Conservation (phyloP, 2,888 invertebrate genomes). For the Arrhopalites spinosus region DNA sequence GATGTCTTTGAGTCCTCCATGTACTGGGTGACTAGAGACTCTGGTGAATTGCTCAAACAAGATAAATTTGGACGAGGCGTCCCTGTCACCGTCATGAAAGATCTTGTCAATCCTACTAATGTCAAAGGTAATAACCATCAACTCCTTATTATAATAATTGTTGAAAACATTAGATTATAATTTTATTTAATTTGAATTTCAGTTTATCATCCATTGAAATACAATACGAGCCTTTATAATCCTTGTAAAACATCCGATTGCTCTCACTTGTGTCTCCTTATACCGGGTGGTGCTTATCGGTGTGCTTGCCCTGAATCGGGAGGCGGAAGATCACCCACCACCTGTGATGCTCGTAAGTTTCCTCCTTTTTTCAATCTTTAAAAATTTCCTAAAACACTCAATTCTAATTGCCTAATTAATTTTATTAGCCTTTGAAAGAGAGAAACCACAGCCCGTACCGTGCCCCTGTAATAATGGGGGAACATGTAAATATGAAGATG, state of each 20-base stretch:
- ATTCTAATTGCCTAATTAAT: not conserved
- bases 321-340: conserved; percentile 62
- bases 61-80: conserved; percentile 98
- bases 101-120: conserved; percentile 83
- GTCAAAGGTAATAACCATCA: conserved; percentile 69
- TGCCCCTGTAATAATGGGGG: conserved; percentile 90
- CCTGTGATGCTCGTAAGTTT: conserved; percentile 76
- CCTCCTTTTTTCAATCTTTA: not conserved
- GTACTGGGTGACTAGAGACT: conserved; percentile 90
- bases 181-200: conserved; percentile 47
- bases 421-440: conserved; percentile 70
- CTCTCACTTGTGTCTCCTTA: conserved; percentile 89
- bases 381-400: not conserved
- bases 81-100: conserved; percentile 78
- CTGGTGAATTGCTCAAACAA: conserved; percentile 83
- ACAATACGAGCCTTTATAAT: conserved; percentile 74
- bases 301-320: conserved; percentile 85
- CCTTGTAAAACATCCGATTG: conserved; percentile 76
- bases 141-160: not conserved
- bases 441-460: conserved; percentile 73
- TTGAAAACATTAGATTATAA: not conserved
- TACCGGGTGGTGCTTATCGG: conserved; percentile 78
- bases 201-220: conserved; percentile 82
- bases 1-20: conserved; percentile 93
- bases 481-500: conserved; percentile 68